Evolutionary conservation across 2,797 vertebrate species (phyloP).

Genomic region (Pygocentrus nattereri): DNA sequence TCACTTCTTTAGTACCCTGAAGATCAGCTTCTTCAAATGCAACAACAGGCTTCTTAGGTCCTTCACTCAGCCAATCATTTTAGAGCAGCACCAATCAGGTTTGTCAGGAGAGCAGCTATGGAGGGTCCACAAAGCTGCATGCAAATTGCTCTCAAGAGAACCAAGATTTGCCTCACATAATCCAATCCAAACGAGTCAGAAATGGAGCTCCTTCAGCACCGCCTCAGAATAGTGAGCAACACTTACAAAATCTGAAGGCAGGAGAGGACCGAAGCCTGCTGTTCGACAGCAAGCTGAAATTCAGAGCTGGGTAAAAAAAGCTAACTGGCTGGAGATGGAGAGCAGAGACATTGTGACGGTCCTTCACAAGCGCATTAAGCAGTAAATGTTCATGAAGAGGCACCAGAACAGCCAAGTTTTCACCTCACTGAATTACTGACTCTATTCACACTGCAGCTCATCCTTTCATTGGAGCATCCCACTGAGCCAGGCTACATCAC

Average conservation of each 20-base stretch:
- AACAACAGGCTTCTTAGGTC: neutral
- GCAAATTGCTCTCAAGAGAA: conserved; percentile 9
- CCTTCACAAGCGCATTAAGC: conserved; percentile 8
- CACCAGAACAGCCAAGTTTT: neutral
- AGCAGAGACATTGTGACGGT: neutral
- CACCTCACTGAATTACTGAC: conserved; percentile 4
- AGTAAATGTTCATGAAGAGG: neutral
- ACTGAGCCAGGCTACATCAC: neutral
- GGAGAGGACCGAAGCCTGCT: neutral
- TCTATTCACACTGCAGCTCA: neutral
- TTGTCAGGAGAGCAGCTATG: conserved; percentile 26
- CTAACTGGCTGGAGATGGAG: neutral
- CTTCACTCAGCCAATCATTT: conserved; percentile 39
- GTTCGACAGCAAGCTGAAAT: conserved; percentile 1
- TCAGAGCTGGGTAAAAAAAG: conserved; percentile 3
- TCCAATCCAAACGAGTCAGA: conserved; percentile 44
- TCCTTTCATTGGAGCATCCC: neutral
- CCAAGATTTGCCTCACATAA: conserved; percentile 51
- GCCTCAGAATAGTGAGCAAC: neutral
- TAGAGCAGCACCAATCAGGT: conserved; percentile 42
- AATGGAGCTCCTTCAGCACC: conserved; percentile 31
- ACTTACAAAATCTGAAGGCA: neutral
- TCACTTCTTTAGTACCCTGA: neutral
- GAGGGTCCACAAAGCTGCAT: conserved; percentile 38
- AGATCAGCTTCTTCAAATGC: neutral